phyloP scores from a whole-genome alignment of 1,140 invertebrate species.

The Agraylea sexmaculata region DNA sequence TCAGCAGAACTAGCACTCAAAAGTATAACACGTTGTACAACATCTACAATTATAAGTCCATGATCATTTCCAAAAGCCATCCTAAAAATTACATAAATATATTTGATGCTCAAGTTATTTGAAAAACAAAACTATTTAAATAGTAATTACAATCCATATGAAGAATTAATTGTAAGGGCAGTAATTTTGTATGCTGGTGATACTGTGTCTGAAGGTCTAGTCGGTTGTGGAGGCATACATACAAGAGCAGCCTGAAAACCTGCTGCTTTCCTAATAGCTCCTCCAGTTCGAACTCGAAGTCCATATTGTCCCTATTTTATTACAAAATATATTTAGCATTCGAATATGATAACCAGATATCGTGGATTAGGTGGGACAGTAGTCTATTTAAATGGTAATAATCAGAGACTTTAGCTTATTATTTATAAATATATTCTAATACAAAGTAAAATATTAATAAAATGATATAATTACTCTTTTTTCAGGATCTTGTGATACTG shows the following conservation, averaged over 20 bases:
- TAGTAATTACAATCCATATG: slow-evolving; percentile 85
- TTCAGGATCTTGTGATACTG: slow-evolving; percentile 45
- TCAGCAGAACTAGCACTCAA: slow-evolving; percentile 75
- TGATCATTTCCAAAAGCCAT: slow-evolving; percentile 94
- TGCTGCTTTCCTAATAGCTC: slow-evolving; percentile 47
- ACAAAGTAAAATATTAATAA: background rate
- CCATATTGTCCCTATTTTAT: slow-evolving; percentile 12
- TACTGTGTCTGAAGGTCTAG: slow-evolving; percentile 26
- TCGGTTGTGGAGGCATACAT: slow-evolving; percentile 50
- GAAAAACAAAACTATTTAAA: slow-evolving; percentile 2
- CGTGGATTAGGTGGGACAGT: too few species aligned
- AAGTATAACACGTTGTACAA: slow-evolving; percentile 81
- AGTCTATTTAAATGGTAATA: too few species aligned
- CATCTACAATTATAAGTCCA: slow-evolving; percentile 88
- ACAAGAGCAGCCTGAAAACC: slow-evolving; percentile 94
- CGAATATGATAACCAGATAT: too few species aligned
- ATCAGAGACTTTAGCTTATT: too few species aligned
- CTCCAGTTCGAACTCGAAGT: slow-evolving; percentile 28
- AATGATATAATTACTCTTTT: slow-evolving; percentile 37
- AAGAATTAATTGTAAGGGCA: slow-evolving; percentile 86
- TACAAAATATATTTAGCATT: too few species aligned
- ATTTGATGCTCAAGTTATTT: background rate
- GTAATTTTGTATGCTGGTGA: slow-evolving; percentile 49
- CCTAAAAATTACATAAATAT: slow-evolving; percentile 40
- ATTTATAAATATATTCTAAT: background rate